phyloP scores from a whole-genome alignment of 2,888 invertebrate species.

The Drosophila niveifrons region DNA sequence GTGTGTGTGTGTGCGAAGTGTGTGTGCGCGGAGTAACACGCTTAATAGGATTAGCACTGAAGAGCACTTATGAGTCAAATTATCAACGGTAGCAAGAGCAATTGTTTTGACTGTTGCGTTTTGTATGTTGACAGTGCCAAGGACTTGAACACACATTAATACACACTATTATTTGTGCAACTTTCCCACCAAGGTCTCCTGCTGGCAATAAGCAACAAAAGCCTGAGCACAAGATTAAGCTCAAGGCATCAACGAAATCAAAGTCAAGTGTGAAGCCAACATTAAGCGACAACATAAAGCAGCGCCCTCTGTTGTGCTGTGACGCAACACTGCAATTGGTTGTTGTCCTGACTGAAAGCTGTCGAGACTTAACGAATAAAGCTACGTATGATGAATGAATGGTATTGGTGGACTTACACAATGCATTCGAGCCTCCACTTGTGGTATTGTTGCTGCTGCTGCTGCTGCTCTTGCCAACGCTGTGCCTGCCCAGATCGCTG shows the following conservation, averaged over 20 bases:
- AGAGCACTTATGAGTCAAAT: slow-evolving; percentile 84
- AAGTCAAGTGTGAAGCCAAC: slow-evolving; percentile 13
- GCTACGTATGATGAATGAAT: background rate
- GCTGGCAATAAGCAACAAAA: slow-evolving; percentile 53
- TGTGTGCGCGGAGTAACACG: slow-evolving; percentile 71
- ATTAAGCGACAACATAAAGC: background rate
- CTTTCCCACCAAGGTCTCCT: slow-evolving; percentile 80
- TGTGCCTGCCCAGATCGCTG: slow-evolving; percentile 75
- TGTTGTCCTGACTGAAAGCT: slow-evolving; percentile 74
- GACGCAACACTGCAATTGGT: slow-evolving; percentile 37
- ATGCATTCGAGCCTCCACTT: slow-evolving; percentile 61
- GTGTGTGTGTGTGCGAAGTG: slow-evolving; percentile 55
- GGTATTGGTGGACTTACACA: slow-evolving; percentile 70
- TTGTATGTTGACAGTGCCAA: slow-evolving; percentile 73
- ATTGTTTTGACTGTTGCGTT: slow-evolving; percentile 73
- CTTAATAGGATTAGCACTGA: slow-evolving; percentile 84
- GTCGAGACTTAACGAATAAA: slow-evolving; percentile 54
- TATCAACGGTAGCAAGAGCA: slow-evolving; percentile 64
- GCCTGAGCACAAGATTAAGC: slow-evolving; percentile 49
- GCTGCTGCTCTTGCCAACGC: slow-evolving; percentile 79
- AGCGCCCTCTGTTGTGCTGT: slow-evolving; percentile 49
- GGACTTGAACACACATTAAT: slow-evolving; percentile 23
- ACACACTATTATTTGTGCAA: slow-evolving; percentile 77
- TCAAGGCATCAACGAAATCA: slow-evolving; percentile 45
- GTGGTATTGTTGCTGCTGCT: slow-evolving; percentile 58